Percentiles rank a stretch among this genome's conserved stretches.
Conservation (phyloP, 2,888 invertebrate genomes). For the Synergus gifuensis region DNA sequence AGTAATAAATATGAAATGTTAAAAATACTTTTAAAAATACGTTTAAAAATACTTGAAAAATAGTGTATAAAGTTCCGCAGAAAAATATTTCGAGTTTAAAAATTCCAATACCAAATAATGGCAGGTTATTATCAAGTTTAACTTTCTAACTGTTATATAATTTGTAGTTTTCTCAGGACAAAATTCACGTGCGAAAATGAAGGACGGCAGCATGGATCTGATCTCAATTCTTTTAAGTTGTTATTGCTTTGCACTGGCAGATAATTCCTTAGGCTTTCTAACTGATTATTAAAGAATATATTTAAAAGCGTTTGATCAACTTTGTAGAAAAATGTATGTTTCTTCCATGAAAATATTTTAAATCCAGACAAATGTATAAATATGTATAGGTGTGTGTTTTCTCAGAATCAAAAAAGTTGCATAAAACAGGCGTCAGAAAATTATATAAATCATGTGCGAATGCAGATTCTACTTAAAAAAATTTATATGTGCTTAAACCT, state of each 20-base stretch:
- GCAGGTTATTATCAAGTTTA: background rate
- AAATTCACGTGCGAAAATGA: background rate
- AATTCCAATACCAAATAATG: too few species aligned
- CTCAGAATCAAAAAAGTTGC: background rate
- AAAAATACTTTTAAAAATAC: background rate
- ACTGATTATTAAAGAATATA: background rate
- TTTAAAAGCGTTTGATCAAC: conserved; percentile 1
- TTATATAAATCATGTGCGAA: conserved; percentile 8
- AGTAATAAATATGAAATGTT: background rate
- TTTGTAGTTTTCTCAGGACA: background rate
- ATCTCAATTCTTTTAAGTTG: background rate
- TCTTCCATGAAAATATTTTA: background rate
- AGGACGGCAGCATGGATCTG: conserved; percentile 1
- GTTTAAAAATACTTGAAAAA: too few species aligned
- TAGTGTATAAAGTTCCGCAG: too few species aligned
- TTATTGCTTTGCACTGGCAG: conserved; percentile 7
- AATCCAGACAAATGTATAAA: background rate
- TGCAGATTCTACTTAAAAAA: conserved; percentile 22
- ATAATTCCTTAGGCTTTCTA: conserved; percentile 7
- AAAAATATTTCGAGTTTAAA: too few species aligned
- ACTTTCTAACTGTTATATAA: background rate
- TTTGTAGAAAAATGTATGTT: background rate
- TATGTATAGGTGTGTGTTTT: background rate
- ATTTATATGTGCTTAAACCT: background rate
- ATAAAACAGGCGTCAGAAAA: background rate